Evolutionary conservation across 2,113 vertebrate genomes (phyloP).

Genomic region (Chrysemys picta): DNA sequence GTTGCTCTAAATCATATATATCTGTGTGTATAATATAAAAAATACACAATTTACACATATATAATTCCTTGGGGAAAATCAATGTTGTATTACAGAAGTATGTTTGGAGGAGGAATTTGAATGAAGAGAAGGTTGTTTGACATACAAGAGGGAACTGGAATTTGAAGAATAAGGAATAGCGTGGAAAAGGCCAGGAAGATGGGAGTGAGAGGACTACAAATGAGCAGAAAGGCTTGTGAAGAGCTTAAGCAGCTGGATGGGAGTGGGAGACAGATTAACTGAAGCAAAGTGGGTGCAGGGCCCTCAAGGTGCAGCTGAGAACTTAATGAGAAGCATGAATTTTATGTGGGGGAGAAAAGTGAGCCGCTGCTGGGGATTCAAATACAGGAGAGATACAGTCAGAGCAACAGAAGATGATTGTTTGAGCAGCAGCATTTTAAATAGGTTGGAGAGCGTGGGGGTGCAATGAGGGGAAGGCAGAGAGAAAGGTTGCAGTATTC

Average conservation of each 20-base stretch:
- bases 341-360: background rate
- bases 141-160: background rate
- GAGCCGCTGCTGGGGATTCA: background rate
- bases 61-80: background rate
- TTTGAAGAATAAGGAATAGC: background rate
- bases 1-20: background rate
- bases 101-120: background rate
- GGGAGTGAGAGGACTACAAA: background rate
- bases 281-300: background rate
- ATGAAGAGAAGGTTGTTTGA: background rate
- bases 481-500: background rate
- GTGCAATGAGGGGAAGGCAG: background rate
- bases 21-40: too few species aligned
- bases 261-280: background rate
- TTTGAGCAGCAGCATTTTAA: background rate
- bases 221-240: background rate
- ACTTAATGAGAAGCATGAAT: background rate
- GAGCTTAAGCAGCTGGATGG: background rate
- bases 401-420: background rate
- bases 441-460: background rate
- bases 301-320: background rate
- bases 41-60: background rate
- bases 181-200: background rate
- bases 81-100: background rate
- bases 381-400: background rate